These are phyloP conservation scores for Hyperopisus bebe DNA, from an alignment of 2,113 vertebrate genomes.

Conservation along the genomic window DNA sequence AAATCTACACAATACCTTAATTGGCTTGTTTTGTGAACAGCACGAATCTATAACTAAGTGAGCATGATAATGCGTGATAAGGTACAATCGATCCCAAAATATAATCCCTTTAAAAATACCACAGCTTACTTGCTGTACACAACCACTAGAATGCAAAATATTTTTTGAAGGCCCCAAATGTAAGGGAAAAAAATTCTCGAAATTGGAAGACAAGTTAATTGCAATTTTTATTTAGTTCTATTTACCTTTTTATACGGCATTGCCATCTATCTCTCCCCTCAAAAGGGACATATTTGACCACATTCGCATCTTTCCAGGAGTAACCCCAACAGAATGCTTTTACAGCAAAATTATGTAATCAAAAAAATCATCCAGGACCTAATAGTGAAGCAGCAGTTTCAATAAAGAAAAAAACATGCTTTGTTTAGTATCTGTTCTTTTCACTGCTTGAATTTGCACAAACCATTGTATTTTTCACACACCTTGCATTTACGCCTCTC, in stretches of 20 bases:
- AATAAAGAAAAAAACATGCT: neutral
- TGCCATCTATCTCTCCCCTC: slow-evolving; percentile 78
- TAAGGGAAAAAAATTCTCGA: neutral
- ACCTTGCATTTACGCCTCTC: neutral
- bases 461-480: neutral
- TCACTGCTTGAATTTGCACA: neutral
- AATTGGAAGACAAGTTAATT: neutral
- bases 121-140: neutral
- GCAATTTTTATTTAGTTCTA: neutral
- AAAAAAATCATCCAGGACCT: neutral
- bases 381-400: neutral
- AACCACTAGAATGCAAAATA: neutral
- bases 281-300: slow-evolving; percentile 73
- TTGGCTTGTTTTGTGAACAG: neutral
- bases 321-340: slow-evolving; percentile 77
- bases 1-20: neutral
- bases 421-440: neutral
- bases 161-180: neutral
- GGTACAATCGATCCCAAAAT: neutral
- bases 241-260: slow-evolving; percentile 36
- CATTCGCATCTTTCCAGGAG: slow-evolving; percentile 75
- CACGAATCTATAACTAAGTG: neutral
- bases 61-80: neutral
- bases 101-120: neutral
- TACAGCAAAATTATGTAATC: slow-evolving; percentile 73